Percentiles rank a stretch among this genome's conserved stretches.
phyloP scores from a whole-genome alignment of 2,888 invertebrate genomes.

The Patella pellucida region DNA sequence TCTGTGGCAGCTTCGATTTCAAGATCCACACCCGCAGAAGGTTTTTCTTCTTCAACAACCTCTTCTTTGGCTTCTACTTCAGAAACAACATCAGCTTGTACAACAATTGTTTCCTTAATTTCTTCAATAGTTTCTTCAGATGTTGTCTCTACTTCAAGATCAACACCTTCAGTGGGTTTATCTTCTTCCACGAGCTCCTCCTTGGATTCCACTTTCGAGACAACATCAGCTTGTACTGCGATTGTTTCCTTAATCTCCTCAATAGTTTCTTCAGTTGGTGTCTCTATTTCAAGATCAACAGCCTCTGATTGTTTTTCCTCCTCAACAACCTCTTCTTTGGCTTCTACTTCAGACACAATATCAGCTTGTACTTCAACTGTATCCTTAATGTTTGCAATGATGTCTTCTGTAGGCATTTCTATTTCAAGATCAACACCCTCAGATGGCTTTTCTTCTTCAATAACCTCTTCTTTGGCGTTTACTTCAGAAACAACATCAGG shows the following conservation, averaged over 20 bases:
- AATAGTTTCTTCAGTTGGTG: slow-evolving; percentile 34
- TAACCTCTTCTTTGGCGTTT: slow-evolving; percentile 33
- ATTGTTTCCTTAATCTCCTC: slow-evolving; percentile 32
- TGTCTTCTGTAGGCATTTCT: slow-evolving; percentile 24
- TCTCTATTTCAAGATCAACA: slow-evolving; percentile 33
- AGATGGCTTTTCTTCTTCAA: slow-evolving; percentile 34
- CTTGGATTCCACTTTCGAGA: slow-evolving; percentile 30
- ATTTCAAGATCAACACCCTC: slow-evolving; percentile 24
- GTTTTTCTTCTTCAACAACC: slow-evolving; percentile 3
- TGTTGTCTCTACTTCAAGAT: slow-evolving; percentile 28
- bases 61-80: slow-evolving; percentile 12
- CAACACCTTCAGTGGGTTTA: slow-evolving; percentile 26
- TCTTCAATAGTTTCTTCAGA: slow-evolving; percentile 30
- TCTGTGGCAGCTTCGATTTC: slow-evolving; percentile 8
- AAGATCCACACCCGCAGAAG: background rate
- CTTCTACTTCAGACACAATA: slow-evolving; percentile 24
- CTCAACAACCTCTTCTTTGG: slow-evolving; percentile 26
- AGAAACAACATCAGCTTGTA: background rate
- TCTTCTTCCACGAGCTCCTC: slow-evolving; percentile 34
- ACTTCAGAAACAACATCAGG: slow-evolving; percentile 28
- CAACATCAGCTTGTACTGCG: slow-evolving; percentile 14
- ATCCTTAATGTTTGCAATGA: slow-evolving; percentile 28
- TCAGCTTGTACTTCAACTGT: slow-evolving; percentile 23
- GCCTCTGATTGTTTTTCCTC: slow-evolving; percentile 28
- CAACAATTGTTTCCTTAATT: slow-evolving; percentile 21